Base-by-base conservation (phyloP, 2,888 invertebrate genomes). In the Callyntrura sp. region DNA sequence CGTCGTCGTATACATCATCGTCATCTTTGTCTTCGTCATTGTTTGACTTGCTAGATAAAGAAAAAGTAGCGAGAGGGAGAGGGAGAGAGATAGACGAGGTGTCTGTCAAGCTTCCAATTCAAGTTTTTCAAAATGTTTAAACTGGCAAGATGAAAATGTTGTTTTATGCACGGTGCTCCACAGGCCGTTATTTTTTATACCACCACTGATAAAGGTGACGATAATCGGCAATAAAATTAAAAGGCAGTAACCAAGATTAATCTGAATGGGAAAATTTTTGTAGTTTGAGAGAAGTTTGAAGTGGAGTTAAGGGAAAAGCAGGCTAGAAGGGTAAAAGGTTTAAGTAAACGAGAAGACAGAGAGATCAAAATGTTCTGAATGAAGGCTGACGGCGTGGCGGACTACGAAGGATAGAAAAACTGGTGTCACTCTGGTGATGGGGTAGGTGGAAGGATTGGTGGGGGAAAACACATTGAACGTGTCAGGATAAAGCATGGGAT, bases 91-190 rank as follows among this genome's bases (percentile, higher is more conserved):
- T 6, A 60, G 81, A 81, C 81, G 43, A 62, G 62, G 62, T 62
- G 62, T 81, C 81, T 81, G 60, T 81, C 79, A 79, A 20, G 20
- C 45, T 48, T 57, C 55, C 57, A 45, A 25, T 28, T 12, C 35
- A 45, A 23, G 35, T 51, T 68, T 35, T 28, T 83, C 68, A 51
- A 62, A 45, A 83, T 83, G 83, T 68, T 28, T 68, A 48, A 35
- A 83, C 68, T 83, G 83, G 68, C 83, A 83, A 23, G 51, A 83
- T 20, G 51, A 83, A 83, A 83, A 83, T 83, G 83, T 68, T 83
- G 68, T 83, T 68, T 68, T 65, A 23, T 23, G 6, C 35, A 35
- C 6, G 2, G 35, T 35, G 35, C 35, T 20, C 60, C 23, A 35
- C 35, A 4, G 35, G 35, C 35, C 2, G 2, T 35, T 35, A 35